phyloP scores from a whole-genome alignment of 1,140 invertebrate genomes.

The Orchestia grillus region DNA sequence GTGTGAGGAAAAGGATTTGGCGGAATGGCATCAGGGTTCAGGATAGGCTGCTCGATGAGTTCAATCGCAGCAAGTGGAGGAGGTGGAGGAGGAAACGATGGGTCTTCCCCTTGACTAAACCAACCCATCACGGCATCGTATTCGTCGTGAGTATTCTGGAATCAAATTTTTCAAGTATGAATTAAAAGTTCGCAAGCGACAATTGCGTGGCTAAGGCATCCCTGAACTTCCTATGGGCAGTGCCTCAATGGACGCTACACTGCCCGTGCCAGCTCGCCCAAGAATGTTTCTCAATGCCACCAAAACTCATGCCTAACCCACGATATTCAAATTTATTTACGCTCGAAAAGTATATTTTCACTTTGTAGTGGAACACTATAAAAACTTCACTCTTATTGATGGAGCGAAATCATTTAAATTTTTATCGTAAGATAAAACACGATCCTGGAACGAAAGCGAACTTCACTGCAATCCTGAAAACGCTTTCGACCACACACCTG shows the following conservation, averaged over 20 bases:
- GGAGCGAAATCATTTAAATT: not conserved
- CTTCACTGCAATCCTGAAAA: not conserved
- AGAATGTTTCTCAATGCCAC: not conserved
- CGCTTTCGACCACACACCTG: not conserved
- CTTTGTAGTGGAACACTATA: not conserved
- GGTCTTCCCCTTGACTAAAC: slow-evolving; percentile 47
- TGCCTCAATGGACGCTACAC: not conserved
- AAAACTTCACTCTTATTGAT: not conserved
- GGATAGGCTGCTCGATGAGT: slow-evolving; percentile 33
- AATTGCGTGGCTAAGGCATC: not conserved
- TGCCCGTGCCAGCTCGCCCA: not conserved
- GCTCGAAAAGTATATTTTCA: not conserved
- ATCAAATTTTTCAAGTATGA: not conserved
- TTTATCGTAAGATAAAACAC: not conserved
- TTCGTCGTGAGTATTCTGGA: not conserved
- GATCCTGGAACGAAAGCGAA: not conserved
- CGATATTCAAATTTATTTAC: not conserved
- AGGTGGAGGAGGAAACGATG: slow-evolving; percentile 24
- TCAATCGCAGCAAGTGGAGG: slow-evolving; percentile 21
- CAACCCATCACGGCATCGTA: slow-evolving; percentile 47
- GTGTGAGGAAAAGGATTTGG: slow-evolving; percentile 37
- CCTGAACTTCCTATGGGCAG: not conserved
- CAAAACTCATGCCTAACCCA: not conserved
- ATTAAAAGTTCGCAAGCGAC: not conserved
- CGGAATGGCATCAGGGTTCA: not conserved